phyloP scores from a whole-genome alignment of 2,888 invertebrate genomes.

The Nomada ferruginata region DNA sequence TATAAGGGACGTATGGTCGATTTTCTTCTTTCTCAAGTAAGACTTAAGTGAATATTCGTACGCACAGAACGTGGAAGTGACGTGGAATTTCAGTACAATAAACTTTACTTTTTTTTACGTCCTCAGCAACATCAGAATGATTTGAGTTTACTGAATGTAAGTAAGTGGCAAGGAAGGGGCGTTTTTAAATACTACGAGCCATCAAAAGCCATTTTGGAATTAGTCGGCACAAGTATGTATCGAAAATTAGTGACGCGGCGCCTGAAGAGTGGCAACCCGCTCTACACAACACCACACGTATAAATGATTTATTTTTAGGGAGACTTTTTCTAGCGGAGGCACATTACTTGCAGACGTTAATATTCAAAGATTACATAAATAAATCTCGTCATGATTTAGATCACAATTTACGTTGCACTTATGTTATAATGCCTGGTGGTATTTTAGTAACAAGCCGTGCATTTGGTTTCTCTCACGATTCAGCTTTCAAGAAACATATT shows the following conservation, averaged over 20 bases:
- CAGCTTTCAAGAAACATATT: conserved; percentile 87
- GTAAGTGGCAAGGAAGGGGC: conserved; percentile 29
- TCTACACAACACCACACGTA: neutral
- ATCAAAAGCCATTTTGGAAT: conserved; percentile 44
- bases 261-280: neutral
- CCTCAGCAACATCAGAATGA: conserved; percentile 50
- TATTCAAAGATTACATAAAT: conserved; percentile 89
- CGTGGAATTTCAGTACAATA: too few relatives aligned
- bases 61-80: too few relatives aligned
- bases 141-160: conserved; percentile 51
- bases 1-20: conserved; percentile 88
- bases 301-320: conserved; percentile 29
- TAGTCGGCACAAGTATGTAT: conserved; percentile 49
- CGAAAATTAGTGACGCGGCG: neutral
- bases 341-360: conserved; percentile 88
- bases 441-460: conserved; percentile 89
- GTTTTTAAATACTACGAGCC: conserved; percentile 49
- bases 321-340: conserved; percentile 89
- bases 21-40: conserved; percentile 66
- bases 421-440: conserved; percentile 89
- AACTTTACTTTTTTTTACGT: neutral
- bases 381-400: conserved; percentile 86
- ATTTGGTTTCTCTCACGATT: conserved; percentile 89
- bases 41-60: neutral
- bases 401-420: conserved; percentile 90